Evolutionary conservation across 2,797 vertebrate species (phyloP).

Genomic region (Tamandua tetradactyla): DNA sequence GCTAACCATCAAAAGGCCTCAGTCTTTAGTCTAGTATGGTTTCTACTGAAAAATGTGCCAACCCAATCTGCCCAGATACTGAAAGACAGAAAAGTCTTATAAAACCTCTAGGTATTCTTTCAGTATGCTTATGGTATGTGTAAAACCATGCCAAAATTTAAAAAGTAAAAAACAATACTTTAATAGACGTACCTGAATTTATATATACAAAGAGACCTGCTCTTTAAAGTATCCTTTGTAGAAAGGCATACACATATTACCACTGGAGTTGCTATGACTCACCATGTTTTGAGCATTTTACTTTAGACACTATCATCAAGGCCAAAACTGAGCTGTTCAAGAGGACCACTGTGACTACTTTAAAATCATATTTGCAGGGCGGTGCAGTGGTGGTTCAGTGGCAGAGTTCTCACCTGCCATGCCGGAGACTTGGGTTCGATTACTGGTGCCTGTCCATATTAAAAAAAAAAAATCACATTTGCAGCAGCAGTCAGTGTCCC

Average conservation of each 20-base stretch:
- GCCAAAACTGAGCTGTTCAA: background rate
- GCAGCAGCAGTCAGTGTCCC: no score
- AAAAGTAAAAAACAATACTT: background rate
- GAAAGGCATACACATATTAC: background rate
- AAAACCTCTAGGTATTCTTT: background rate
- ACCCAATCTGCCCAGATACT: background rate
- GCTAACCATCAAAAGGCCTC: background rate
- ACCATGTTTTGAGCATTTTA: background rate
- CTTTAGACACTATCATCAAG: background rate
- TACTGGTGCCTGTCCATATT: no score
- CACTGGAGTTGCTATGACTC: background rate
- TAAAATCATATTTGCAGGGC: background rate
- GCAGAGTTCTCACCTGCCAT: no score
- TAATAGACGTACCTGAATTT: background rate
- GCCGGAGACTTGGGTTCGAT: no score
- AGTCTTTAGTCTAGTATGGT: background rate
- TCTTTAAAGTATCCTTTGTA: background rate
- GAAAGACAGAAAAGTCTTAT: background rate
- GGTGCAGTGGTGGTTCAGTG: no score
- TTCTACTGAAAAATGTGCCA: background rate
- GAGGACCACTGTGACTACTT: background rate
- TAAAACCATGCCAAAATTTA: background rate
- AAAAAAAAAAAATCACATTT: no score
- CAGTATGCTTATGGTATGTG: background rate
- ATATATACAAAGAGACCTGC: background rate